These are phyloP conservation scores for Amia ocellicauda DNA, from an alignment of 2,113 vertebrate genomes.

Conservation along the genomic window DNA sequence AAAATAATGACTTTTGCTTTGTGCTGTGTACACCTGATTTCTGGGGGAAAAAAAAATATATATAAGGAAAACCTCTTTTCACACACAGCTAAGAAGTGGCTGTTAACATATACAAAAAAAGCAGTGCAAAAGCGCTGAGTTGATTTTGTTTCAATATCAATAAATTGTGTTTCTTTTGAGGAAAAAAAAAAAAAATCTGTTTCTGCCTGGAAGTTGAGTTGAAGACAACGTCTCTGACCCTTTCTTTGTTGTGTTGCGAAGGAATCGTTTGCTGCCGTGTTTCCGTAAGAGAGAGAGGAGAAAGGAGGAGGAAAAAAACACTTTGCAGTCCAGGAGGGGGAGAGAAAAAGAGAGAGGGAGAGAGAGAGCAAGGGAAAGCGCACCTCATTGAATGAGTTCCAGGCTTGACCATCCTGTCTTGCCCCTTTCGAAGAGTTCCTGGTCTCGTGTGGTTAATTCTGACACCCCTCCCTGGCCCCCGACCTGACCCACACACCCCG, in stretches of 20 bases:
- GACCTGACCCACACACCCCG: conserved; percentile 20
- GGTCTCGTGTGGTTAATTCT: conserved; percentile 25
- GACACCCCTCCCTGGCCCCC: conserved; percentile 2
- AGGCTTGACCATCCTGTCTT: conserved; percentile 51
- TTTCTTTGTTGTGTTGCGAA: conserved; percentile 62
- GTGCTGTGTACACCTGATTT: conserved; percentile 98
- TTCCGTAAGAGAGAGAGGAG: conserved; percentile 30
- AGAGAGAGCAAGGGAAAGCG: conserved; percentile 21
- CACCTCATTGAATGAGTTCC: conserved; percentile 24
- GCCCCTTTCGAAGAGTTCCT: conserved; percentile 37
- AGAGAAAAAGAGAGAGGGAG: conserved; percentile 43
- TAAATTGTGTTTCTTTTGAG: conserved; percentile 99
- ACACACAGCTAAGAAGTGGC: conserved; percentile 87
- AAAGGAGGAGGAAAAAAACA: conserved; percentile 24
- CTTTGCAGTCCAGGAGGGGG: conserved; percentile 50
- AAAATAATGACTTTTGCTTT: conserved; percentile 83
- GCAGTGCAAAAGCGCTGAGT: conserved; percentile 83
- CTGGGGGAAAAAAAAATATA: conserved; percentile 74
- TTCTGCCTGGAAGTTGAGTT: conserved; percentile 97
- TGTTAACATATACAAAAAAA: conserved; percentile 76
- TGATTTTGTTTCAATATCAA: conserved; percentile 96
- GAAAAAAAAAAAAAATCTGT: conserved; percentile 83
- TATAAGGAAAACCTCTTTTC: conserved; percentile 84
- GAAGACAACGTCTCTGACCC: conserved; percentile 83
- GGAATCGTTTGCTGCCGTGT: conserved; percentile 50